A percentile compares a stretch with the other conserved stretches of the same genome.
These are phyloP conservation scores for Spinibarbus caldwelli DNA, from an alignment of 2,797 vertebrate genomes.

Conservation along the genomic window DNA sequence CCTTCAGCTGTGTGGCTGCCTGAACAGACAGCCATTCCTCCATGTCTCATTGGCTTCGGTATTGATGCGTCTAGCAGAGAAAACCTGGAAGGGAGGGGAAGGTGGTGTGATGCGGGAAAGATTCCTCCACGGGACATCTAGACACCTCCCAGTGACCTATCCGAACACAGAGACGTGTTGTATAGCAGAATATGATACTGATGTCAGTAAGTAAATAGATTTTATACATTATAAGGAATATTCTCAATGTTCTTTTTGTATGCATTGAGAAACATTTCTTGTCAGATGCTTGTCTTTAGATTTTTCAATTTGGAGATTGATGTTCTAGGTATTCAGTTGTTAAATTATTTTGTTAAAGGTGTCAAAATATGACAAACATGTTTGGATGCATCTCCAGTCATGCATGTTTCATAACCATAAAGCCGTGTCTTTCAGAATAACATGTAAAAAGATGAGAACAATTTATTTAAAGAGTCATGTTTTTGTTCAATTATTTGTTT, in stretches of 20 bases:
- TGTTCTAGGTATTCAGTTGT: background rate
- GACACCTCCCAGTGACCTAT: constrained; percentile 6
- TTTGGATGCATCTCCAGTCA: background rate
- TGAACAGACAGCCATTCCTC: constrained; percentile 69
- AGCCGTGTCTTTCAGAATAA: background rate
- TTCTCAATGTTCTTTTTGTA: background rate
- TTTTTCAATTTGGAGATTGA: background rate
- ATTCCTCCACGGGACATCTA: constrained; percentile 16
- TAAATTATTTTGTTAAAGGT: background rate
- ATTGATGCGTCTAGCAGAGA: constrained; percentile 34
- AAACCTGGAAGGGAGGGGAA: background rate
- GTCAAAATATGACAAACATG: constrained; percentile 15
- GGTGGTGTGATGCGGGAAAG: background rate
- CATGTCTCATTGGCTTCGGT: constrained; percentile 74
- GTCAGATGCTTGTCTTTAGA: background rate
- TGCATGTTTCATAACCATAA: background rate
- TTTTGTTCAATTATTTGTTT: constrained; percentile 9
- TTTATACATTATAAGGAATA: background rate
- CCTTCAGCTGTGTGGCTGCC: constrained; percentile 66
- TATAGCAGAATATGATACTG: background rate
- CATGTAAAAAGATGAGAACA: background rate
- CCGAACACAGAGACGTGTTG: background rate
- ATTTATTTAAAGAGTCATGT: background rate
- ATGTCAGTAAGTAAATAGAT: background rate
- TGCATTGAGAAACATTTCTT: background rate